These are phyloP conservation scores for Molanna angustata DNA, from an alignment of 2,888 invertebrate species.

Conservation along the genomic window DNA sequence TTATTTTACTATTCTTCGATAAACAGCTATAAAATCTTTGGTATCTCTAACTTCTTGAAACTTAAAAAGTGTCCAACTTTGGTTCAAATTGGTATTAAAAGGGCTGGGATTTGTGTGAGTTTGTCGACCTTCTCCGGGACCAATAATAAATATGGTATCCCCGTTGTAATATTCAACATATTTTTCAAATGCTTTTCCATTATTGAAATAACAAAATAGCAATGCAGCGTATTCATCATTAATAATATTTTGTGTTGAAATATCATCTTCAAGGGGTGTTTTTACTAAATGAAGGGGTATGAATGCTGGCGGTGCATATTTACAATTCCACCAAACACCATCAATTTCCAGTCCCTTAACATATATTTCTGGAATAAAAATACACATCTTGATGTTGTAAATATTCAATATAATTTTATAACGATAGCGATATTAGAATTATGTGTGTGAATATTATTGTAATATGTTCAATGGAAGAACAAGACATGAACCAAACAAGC, in stretches of 20 bases:
- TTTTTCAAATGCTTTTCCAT: slow-evolving; percentile 62
- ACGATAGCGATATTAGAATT: too few species aligned
- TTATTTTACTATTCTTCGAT: too few species aligned
- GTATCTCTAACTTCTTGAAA: slow-evolving; percentile 60
- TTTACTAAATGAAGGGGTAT: slow-evolving; percentile 60
- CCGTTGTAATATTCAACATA: slow-evolving; percentile 66
- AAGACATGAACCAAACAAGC: too few species aligned
- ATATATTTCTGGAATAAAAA: slow-evolving; percentile 50
- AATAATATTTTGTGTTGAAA: slow-evolving; percentile 42
- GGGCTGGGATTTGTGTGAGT: slow-evolving; percentile 72
- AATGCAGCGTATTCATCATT: slow-evolving; percentile 55
- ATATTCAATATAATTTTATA: neutral
- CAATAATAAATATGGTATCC: slow-evolving; percentile 68
- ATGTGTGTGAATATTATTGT: too few species aligned
- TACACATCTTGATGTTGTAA: slow-evolving; percentile 3
- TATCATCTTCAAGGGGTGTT: slow-evolving; percentile 42
- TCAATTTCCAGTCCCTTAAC: slow-evolving; percentile 76
- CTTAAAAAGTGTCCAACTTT: slow-evolving; percentile 56
- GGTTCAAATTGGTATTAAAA: slow-evolving; percentile 54
- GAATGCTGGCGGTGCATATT: slow-evolving; percentile 70
- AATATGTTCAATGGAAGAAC: too few species aligned
- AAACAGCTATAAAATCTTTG: slow-evolving; percentile 65
- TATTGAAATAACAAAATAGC: slow-evolving; percentile 81
- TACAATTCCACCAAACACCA: slow-evolving; percentile 75
- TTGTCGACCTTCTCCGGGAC: slow-evolving; percentile 61